A percentile compares a stretch with the other conserved stretches of the same genome.
These are phyloP conservation scores for Ahaetulla prasina DNA, from an alignment of 2,113 vertebrate genomes.

Conservation along the genomic window DNA sequence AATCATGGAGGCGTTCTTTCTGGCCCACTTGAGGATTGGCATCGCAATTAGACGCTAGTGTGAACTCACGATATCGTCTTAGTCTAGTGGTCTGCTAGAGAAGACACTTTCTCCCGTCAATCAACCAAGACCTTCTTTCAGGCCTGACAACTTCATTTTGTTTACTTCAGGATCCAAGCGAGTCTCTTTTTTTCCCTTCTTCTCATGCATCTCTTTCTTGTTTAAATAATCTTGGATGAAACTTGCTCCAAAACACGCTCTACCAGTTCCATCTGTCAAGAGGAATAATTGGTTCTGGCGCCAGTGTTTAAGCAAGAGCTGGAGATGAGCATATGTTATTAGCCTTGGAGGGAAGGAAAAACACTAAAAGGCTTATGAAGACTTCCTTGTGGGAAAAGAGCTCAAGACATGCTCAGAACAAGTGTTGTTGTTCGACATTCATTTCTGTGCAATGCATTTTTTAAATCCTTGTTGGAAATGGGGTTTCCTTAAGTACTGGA, in stretches of 20 bases:
- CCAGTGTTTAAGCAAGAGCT: background rate
- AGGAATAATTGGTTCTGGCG: background rate
- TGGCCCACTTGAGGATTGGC: background rate
- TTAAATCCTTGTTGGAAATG: conserved; percentile 12
- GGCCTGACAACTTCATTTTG: background rate
- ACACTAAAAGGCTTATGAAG: background rate
- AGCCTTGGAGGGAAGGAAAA: background rate
- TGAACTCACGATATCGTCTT: background rate
- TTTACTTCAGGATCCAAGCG: background rate
- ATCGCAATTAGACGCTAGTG: background rate
- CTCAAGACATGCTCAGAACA: background rate
- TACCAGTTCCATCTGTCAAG: fast-evolving
- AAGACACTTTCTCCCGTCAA: background rate
- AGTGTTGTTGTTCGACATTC: background rate
- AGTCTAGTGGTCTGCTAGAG: background rate
- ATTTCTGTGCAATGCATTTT: background rate
- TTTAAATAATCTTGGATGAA: background rate
- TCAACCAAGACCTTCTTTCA: background rate
- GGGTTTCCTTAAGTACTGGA: background rate
- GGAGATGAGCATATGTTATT: background rate
- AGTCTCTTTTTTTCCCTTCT: background rate
- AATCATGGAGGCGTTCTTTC: background rate
- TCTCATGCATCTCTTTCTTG: background rate
- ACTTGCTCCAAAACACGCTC: background rate
- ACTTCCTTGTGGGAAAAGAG: background rate